Percentiles rank a stretch among this genome's conserved stretches.
Evolutionary conservation across 2,888 invertebrate species (phyloP).

Genomic region (Himalopsyche japonica): DNA sequence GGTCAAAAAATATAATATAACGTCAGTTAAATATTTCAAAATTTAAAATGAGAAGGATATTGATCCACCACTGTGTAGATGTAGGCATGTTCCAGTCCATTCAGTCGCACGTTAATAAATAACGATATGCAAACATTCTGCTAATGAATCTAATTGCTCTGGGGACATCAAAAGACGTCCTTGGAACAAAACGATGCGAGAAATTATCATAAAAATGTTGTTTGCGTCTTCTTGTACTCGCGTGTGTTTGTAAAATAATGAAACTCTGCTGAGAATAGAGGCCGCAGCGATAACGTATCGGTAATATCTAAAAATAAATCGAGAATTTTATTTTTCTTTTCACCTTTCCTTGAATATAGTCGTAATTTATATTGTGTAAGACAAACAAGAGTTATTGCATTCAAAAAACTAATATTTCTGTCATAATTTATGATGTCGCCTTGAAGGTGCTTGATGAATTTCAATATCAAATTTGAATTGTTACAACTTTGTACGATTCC

Average conservation of each 20-base stretch:
- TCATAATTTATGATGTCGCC: too few species aligned
- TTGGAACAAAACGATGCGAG: neutral
- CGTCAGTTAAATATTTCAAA: too few species aligned
- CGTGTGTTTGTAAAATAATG: neutral
- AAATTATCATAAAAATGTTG: constrained; percentile 4
- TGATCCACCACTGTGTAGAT: neutral
- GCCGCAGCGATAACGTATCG: neutral
- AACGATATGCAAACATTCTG: constrained; percentile 8
- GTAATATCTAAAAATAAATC: neutral
- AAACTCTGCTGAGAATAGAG: neutral
- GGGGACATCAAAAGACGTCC: constrained; percentile 2
- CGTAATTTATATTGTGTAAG: neutral
- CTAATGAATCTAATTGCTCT: constrained; percentile 13
- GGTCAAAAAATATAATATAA: too few species aligned
- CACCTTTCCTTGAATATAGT: neutral
- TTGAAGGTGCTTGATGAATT: too few species aligned
- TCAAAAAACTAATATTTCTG: too few species aligned
- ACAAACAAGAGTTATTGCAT: too few species aligned
- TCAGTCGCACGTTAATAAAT: constrained; percentile 2
- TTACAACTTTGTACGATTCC: too few species aligned
- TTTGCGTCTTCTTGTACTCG: neutral
- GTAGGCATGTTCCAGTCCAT: neutral
- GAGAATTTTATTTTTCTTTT: neutral
- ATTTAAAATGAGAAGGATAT: too few species aligned
- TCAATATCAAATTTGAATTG: too few species aligned